Conservation (phyloP, 2,797 vertebrate species). For the Chlorospingus flavigularis region DNA sequence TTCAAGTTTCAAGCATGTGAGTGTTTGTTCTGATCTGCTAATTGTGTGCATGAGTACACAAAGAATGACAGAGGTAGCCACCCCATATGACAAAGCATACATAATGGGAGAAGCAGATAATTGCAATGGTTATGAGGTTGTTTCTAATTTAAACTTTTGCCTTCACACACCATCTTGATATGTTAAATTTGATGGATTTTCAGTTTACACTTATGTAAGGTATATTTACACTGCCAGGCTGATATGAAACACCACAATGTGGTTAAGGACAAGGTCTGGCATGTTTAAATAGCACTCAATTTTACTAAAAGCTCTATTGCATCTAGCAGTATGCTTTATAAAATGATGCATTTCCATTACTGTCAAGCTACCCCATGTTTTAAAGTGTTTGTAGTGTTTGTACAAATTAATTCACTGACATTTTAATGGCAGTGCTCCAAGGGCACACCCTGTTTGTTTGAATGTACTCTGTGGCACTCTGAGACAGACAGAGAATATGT, state of each 20-base stretch:
- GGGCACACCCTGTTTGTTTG: not conserved
- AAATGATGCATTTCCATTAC: conserved; percentile 8
- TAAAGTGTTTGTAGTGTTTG: not conserved
- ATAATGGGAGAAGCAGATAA: not conserved
- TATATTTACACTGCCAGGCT: conserved; percentile 5
- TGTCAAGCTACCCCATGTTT: not conserved
- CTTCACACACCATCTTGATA: not conserved
- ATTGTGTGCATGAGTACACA: not conserved
- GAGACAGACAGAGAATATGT: not conserved
- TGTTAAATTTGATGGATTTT: not conserved
- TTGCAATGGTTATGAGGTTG: not conserved
- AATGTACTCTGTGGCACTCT: not conserved
- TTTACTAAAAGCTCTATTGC: conserved; percentile 25
- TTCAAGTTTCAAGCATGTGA: not conserved
- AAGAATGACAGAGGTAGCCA: not conserved
- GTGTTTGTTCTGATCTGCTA: not conserved
- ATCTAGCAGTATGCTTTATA: not conserved
- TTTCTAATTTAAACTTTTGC: conserved; percentile 7
- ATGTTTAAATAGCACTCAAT: not conserved
- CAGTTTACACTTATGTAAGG: not conserved
- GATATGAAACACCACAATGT: not conserved
- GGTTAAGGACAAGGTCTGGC: conserved; percentile 3
- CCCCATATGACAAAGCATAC: not conserved
- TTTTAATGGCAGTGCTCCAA: not conserved
- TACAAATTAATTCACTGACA: conserved; percentile 8